A percentile compares a stretch with the other conserved stretches of the same genome.
Evolutionary conservation across 2,888 invertebrate genomes (phyloP).

Genomic region (Atrina japonica): DNA sequence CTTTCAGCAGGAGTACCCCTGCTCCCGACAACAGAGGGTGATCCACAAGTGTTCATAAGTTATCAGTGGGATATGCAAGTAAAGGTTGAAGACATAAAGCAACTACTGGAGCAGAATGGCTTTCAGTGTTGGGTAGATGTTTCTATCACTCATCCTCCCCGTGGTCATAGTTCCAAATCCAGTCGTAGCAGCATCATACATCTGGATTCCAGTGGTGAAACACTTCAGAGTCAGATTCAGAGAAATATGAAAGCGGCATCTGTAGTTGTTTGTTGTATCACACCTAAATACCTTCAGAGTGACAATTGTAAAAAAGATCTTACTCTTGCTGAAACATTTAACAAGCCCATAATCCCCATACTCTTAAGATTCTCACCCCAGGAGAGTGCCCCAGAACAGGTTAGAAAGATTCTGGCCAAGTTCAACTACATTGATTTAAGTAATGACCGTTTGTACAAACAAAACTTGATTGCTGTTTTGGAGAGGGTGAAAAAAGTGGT

Average conservation of each 20-base stretch:
- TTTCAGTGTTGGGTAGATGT: slow-evolving; percentile 77
- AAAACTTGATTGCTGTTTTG: slow-evolving; percentile 70
- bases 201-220: slow-evolving; percentile 62
- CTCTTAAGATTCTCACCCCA: slow-evolving; percentile 75
- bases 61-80: slow-evolving; percentile 80
- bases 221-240: slow-evolving; percentile 73
- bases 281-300: slow-evolving; percentile 78
- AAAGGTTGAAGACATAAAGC: slow-evolving; percentile 75
- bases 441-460: slow-evolving; percentile 76
- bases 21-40: slow-evolving; percentile 49
- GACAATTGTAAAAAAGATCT: slow-evolving; percentile 79
- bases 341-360: slow-evolving; percentile 76
- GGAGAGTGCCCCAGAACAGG: slow-evolving; percentile 74
- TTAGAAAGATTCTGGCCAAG: slow-evolving; percentile 71
- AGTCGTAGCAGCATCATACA: slow-evolving; percentile 60
- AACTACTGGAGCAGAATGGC: slow-evolving; percentile 68
- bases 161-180: slow-evolving; percentile 71
- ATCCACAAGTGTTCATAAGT: slow-evolving; percentile 74
- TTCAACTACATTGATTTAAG: slow-evolving; percentile 74
- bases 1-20: slow-evolving; percentile 52
- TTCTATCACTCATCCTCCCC: slow-evolving; percentile 64
- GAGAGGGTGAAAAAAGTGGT: slow-evolving; percentile 70
- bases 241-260: slow-evolving; percentile 74
- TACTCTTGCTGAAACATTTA: slow-evolving; percentile 75
- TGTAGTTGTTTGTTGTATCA: slow-evolving; percentile 76